A percentile compares a stretch with the other conserved stretches of the same genome.
These are phyloP conservation scores for Poeciliopsis occidentalis DNA, from an alignment of 2,113 vertebrate species.

Conservation along the genomic window DNA sequence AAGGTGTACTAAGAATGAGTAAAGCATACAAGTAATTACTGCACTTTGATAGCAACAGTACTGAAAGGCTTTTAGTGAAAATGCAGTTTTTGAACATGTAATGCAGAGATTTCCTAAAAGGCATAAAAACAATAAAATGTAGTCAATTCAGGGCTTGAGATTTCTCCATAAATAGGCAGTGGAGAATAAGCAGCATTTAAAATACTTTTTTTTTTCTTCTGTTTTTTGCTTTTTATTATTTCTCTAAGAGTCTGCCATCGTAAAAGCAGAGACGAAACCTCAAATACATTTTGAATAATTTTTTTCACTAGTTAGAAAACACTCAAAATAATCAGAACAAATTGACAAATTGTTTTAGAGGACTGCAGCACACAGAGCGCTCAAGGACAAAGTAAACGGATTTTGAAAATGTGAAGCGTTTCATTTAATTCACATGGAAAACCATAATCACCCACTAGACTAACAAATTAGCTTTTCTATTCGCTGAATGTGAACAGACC, in stretches of 20 bases:
- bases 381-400: background rate
- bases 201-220: background rate
- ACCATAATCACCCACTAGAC: background rate
- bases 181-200: background rate
- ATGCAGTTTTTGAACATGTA: background rate
- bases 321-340: background rate
- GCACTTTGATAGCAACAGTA: background rate
- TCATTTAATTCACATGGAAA: background rate
- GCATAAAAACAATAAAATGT: background rate
- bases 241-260: background rate
- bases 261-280: background rate
- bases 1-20: background rate
- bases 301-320: background rate
- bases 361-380: background rate
- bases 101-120: background rate
- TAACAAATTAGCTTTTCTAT: background rate
- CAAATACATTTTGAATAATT: background rate
- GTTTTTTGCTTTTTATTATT: too few relatives aligned
- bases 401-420: background rate
- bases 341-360: background rate
- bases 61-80: background rate
- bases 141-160: background rate
- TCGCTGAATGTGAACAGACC: background rate
- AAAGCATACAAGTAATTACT: background rate
- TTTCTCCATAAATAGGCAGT: background rate